Evolutionary conservation across 2,113 vertebrate species (phyloP).

Genomic region (Daphoenositta chrysoptera): DNA sequence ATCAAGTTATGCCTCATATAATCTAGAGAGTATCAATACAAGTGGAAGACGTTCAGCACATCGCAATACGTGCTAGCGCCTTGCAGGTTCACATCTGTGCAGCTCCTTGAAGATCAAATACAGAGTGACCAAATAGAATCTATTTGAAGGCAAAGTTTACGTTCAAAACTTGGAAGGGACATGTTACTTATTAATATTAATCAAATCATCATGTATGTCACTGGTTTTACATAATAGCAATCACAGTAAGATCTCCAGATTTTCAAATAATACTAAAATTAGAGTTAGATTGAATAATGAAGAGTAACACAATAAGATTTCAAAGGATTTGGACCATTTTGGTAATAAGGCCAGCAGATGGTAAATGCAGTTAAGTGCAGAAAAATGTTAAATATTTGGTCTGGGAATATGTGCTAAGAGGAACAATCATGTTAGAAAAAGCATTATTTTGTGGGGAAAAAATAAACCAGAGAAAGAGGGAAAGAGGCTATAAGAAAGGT

Average conservation of each 20-base stretch:
- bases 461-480: background rate
- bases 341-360: constrained; percentile 60
- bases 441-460: background rate
- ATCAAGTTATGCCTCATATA: background rate
- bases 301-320: constrained; percentile 42
- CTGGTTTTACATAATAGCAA: background rate
- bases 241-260: constrained; percentile 2
- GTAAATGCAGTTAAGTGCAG: constrained; percentile 1
- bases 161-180: background rate
- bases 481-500: background rate
- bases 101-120: background rate
- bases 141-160: background rate
- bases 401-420: background rate
- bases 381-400: constrained; percentile 29
- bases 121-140: background rate
- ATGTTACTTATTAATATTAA: background rate
- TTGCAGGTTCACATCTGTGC: background rate
- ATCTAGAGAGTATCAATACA: background rate
- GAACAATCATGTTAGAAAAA: background rate
- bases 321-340: constrained; percentile 47
- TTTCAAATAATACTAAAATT: constrained; percentile 22
- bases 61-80: background rate
- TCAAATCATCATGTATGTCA: background rate
- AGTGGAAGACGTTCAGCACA: background rate
- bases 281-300: constrained; percentile 41